These are phyloP conservation scores for Sebastes steindachneri DNA, from an alignment of 2,797 vertebrate genomes.

Conservation along the genomic window DNA sequence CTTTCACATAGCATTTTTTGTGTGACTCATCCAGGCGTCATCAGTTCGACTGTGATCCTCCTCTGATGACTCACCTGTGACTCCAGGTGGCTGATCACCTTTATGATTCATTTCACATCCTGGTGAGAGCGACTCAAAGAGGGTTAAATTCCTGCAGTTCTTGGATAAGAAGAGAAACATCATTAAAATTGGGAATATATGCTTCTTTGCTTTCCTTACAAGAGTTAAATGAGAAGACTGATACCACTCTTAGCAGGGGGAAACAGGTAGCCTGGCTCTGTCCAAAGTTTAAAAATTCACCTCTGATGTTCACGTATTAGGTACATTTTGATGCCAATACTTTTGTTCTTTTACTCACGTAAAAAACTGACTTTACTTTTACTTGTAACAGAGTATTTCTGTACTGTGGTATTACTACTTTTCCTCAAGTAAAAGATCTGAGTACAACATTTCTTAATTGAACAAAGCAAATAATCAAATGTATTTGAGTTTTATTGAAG, in stretches of 20 bases:
- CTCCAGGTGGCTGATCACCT: not conserved
- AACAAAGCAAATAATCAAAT: not conserved
- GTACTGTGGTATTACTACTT: not conserved
- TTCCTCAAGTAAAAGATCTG: not conserved
- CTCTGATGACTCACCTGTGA: not conserved
- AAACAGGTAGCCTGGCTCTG: too few species aligned
- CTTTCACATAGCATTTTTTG: not conserved
- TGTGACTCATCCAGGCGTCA: not conserved
- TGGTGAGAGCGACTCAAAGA: not conserved
- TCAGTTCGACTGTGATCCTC: too few species aligned
- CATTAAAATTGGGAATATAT: not conserved
- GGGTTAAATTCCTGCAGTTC: not conserved
- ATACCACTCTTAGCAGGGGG: too few species aligned
- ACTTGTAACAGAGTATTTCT: not conserved
- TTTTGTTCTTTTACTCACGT: not conserved
- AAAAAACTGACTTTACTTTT: not conserved
- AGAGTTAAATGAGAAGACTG: not conserved
- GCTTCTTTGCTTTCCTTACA: not conserved
- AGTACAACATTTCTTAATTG: not conserved
- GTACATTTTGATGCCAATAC: too few species aligned
- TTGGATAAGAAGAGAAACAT: not conserved
- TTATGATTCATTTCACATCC: not conserved
- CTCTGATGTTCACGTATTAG: too few species aligned
- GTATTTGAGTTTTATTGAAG: not conserved
- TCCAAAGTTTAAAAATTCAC: too few species aligned